phyloP scores from a whole-genome alignment of 2,888 invertebrate species.

The Dicyrtoma fusca region DNA sequence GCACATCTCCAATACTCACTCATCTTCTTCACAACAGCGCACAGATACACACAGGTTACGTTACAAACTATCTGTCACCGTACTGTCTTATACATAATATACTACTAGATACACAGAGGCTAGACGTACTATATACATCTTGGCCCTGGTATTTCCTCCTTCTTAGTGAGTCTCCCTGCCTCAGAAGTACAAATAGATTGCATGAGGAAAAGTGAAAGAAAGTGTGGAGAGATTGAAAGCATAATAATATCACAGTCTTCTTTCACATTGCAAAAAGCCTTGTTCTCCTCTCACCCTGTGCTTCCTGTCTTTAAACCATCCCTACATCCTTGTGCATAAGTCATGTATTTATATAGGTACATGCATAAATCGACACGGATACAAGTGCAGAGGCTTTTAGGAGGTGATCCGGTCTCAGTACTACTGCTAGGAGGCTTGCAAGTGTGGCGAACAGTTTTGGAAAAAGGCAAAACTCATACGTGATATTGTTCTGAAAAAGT shows the following conservation, averaged over 20 bases:
- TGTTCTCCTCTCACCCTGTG: background rate
- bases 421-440: background rate
- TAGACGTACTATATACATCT: no score
- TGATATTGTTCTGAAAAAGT: no score
- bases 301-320: background rate
- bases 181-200: conserved; percentile 12
- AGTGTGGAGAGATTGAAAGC: conserved; percentile 13
- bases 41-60: background rate
- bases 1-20: background rate
- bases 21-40: background rate
- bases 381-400: no score
- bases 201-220: conserved; percentile 17
- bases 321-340: background rate
- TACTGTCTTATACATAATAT: background rate
- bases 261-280: conserved; percentile 19
- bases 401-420: no score
- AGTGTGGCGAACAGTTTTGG: background rate
- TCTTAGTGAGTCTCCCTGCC: background rate
- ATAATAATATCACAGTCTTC: conserved; percentile 15
- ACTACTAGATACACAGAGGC: no score
- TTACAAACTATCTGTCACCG: conserved; percentile 1
- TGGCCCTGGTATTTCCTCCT: no score
- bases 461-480: no score
- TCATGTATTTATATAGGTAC: background rate
- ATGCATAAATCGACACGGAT: background rate